Conservation (phyloP, 1,140 invertebrate species). For the Drosophila rufa region DNA sequence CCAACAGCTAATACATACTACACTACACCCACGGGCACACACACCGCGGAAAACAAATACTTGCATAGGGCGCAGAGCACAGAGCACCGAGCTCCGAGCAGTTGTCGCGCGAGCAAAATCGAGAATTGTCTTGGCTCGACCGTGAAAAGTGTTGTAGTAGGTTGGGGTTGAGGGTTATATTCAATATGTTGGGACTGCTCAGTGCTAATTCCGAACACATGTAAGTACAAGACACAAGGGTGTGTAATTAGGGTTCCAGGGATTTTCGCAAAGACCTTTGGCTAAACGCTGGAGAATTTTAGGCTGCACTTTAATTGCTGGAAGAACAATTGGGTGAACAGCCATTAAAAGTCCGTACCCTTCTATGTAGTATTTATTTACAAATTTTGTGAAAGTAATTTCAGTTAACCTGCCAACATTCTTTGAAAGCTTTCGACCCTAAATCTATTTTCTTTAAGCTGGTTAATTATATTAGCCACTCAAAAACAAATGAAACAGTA, state of each 20-base stretch:
- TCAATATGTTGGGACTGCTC: constrained; percentile 25
- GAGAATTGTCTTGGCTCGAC: constrained; percentile 39
- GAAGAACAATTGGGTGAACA: not conserved
- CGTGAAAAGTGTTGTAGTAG: constrained; percentile 49
- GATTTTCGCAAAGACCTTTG: not conserved
- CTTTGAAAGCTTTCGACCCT: too few species aligned
- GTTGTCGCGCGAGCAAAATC: constrained; percentile 37
- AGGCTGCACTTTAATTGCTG: not conserved
- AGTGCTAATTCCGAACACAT: constrained; percentile 24
- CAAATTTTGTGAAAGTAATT: too few species aligned
- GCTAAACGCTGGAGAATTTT: not conserved
- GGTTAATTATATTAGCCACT: too few species aligned
- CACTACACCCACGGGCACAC: not conserved
- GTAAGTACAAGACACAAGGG: constrained; percentile 15
- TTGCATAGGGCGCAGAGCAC: not conserved
- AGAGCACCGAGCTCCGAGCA: not conserved
- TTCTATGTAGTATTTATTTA: not conserved
- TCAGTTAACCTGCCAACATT: not conserved
- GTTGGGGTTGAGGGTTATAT: constrained; percentile 34
- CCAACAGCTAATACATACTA: constrained; percentile 30
- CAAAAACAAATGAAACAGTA: too few species aligned
- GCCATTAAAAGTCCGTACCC: not conserved
- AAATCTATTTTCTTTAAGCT: not conserved
- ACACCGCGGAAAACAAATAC: constrained; percentile 28
- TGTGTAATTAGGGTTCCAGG: constrained; percentile 10